Percentiles rank a stretch among this genome's conserved stretches.
Conservation (phyloP, 2,797 vertebrate species). For the Tauraco hartlaubi region DNA sequence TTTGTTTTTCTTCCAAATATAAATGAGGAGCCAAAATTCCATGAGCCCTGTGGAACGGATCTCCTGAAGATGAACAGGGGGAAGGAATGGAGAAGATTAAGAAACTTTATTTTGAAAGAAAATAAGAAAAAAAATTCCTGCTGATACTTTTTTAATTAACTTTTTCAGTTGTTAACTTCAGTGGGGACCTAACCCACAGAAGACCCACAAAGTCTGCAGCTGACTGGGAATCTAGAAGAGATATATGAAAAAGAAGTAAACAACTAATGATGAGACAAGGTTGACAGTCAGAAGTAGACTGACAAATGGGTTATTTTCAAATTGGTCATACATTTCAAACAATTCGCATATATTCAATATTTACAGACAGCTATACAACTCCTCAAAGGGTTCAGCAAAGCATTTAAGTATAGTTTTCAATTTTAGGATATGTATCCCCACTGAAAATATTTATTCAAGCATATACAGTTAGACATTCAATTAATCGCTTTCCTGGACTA, state of each 20-base stretch:
- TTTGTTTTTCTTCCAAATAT: not conserved
- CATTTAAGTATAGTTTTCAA: not conserved
- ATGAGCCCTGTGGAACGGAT: slow-evolving; percentile 41
- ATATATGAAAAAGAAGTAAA: not conserved
- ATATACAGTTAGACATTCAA: not conserved
- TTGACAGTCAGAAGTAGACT: not conserved
- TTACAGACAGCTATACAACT: not conserved
- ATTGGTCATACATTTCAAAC: not conserved
- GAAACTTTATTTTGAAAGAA: not conserved
- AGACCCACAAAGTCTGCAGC: not conserved
- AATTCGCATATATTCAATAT: not conserved
- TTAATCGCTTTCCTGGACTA: not conserved
- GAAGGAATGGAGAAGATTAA: not conserved
- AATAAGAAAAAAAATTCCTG: not conserved
- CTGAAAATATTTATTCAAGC: slow-evolving; percentile 6
- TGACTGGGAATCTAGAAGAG: not conserved
- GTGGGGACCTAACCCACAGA: not conserved
- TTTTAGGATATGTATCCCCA: not conserved
- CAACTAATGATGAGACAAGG: not conserved
- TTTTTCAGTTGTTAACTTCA: not conserved
- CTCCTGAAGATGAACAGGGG: not conserved
- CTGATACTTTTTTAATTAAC: not conserved
- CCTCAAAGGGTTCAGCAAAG: not conserved
- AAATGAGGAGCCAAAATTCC: slow-evolving; percentile 73
- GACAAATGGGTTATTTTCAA: not conserved